phyloP scores from a whole-genome alignment of 2,888 invertebrate species.

The Ennomos quercinarius region DNA sequence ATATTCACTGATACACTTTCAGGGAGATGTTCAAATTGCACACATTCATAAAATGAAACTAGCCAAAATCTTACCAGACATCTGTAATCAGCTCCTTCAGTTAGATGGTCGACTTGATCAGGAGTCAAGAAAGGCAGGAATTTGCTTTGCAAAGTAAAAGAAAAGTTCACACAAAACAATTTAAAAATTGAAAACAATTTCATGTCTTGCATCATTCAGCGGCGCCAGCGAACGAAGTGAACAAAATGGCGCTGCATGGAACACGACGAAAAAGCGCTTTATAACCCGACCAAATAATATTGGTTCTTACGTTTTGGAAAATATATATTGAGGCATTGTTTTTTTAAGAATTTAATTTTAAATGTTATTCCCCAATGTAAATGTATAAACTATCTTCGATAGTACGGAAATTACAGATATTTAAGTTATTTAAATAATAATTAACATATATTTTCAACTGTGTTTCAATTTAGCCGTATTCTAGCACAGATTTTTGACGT shows the following conservation, averaged over 20 bases:
- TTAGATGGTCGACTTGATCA: constrained; percentile 3
- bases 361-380: too few relatives aligned
- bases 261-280: constrained; percentile 76
- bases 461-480: constrained; percentile 42
- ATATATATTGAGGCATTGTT: too few relatives aligned
- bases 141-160: not conserved
- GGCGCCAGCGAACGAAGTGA: constrained; percentile 46
- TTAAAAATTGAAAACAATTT: constrained; percentile 51
- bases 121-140: not conserved
- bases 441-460: too few relatives aligned
- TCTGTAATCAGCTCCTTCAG: constrained; percentile 27
- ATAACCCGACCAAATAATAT: constrained; percentile 61
- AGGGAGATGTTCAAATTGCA: constrained; percentile 6
- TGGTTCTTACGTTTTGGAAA: constrained; percentile 13
- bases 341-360: too few relatives aligned
- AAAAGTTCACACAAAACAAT: constrained; percentile 19
- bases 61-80: constrained; percentile 45
- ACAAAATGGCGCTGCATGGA: constrained; percentile 81
- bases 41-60: constrained; percentile 8
- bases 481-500: constrained; percentile 51
- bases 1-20: too few relatives aligned
- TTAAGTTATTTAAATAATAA: too few relatives aligned
- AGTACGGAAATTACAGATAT: too few relatives aligned
- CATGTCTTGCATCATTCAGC: constrained; percentile 77
- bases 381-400: too few relatives aligned